These are phyloP conservation scores for Tinea semifulvella DNA, from an alignment of 2,888 invertebrate species.

Conservation along the genomic window DNA sequence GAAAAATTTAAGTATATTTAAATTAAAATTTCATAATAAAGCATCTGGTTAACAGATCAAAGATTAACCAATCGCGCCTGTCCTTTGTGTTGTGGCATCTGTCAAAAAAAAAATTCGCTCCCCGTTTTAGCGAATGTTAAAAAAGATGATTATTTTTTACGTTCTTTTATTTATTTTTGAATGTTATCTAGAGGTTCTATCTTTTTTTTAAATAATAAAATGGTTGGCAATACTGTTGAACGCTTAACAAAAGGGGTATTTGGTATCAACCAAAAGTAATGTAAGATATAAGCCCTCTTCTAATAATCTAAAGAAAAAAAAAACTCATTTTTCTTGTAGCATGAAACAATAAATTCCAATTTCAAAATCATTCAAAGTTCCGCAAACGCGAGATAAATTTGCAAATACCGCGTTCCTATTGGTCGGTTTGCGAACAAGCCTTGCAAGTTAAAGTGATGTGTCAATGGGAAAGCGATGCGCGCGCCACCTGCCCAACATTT, in stretches of 20 bases:
- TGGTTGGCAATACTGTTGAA: too few species aligned
- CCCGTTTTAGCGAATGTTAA: background rate
- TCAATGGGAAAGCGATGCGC: constrained; percentile 14
- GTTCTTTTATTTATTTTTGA: background rate
- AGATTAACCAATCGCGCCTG: constrained; percentile 56
- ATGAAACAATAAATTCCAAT: constrained; percentile 6
- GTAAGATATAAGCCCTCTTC: too few species aligned
- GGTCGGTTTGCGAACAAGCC: background rate
- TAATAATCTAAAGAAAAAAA: background rate
- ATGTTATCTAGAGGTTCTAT: background rate
- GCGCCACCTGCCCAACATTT: constrained; percentile 12
- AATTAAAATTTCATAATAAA: constrained; percentile 8
- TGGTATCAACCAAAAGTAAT: too few species aligned
- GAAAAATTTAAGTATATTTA: background rate
- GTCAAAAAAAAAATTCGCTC: constrained; percentile 32
- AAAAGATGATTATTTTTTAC: background rate
- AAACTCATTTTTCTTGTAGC: background rate
- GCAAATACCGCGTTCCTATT: background rate
- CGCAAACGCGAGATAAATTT: constrained; percentile 9
- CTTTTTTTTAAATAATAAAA: too few species aligned
- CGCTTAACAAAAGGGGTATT: too few species aligned
- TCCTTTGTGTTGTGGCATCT: constrained; percentile 57
- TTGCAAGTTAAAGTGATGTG: constrained; percentile 14
- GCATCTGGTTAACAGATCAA: constrained; percentile 31
- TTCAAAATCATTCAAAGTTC: constrained; percentile 7